Evolutionary conservation across 1,140 invertebrate species (phyloP).

Genomic region (Drosophila suzukii): DNA sequence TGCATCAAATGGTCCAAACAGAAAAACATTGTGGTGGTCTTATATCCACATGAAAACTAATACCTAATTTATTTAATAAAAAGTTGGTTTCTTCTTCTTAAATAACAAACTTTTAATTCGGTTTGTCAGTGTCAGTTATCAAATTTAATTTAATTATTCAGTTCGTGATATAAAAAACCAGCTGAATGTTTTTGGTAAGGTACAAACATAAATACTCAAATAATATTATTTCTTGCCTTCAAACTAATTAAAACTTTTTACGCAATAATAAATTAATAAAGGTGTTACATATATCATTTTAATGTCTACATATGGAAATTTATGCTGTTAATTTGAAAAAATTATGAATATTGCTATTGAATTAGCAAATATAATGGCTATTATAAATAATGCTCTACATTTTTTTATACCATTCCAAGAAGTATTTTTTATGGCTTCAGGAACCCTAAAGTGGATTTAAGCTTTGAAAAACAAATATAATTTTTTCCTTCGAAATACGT

Average conservation of each 20-base stretch:
- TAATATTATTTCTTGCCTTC: background rate
- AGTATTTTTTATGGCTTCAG: background rate
- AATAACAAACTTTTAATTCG: no score
- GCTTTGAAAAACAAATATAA: slow-evolving; percentile 25
- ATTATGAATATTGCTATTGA: background rate
- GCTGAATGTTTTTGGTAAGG: background rate
- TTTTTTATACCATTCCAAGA: background rate
- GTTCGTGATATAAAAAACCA: background rate
- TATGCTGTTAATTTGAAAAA: background rate
- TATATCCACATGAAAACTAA: background rate
- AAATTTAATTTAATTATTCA: background rate
- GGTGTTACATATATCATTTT: background rate
- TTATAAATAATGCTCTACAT: background rate
- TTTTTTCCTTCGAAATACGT: background rate
- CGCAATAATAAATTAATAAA: background rate
- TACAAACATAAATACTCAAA: background rate
- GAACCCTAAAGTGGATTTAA: background rate
- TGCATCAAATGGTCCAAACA: background rate
- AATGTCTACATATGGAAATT: background rate
- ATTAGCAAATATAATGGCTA: background rate
- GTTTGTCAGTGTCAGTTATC: background rate
- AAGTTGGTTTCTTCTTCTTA: background rate
- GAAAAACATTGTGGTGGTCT: background rate
- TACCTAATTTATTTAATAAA: background rate
- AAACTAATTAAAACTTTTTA: background rate